A percentile compares a stretch with the other conserved stretches of the same genome.
Evolutionary conservation across 2,888 invertebrate species (phyloP).

Genomic region (Catotricha subobsoleta): DNA sequence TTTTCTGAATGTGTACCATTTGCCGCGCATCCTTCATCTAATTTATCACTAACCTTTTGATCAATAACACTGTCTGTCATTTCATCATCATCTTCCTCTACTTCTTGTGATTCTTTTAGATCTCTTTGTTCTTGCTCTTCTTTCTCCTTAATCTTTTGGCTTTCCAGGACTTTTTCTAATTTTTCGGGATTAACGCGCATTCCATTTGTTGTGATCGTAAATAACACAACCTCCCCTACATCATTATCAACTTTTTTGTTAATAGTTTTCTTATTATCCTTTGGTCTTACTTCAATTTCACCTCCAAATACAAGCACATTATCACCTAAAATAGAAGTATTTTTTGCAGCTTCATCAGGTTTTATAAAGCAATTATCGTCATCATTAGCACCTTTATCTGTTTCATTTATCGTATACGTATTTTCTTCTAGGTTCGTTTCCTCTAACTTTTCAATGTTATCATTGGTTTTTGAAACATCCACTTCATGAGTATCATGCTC

Average conservation of each 20-base stretch:
- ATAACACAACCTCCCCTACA: slow-evolving; percentile 1
- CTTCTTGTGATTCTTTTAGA: background rate
- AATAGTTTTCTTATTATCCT: slow-evolving; percentile 1
- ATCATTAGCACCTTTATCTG: background rate
- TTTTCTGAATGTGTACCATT: background rate
- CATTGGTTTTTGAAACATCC: too few relatives aligned
- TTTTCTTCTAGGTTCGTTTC: background rate
- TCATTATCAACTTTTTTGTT: slow-evolving; percentile 2
- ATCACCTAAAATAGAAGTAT: background rate
- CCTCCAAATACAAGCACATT: background rate
- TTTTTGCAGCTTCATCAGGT: background rate
- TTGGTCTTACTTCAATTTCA: slow-evolving; percentile 3
- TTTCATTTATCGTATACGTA: background rate
- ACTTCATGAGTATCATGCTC: background rate
- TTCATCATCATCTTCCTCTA: background rate
- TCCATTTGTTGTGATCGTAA: slow-evolving; percentile 12
- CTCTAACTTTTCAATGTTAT: too few relatives aligned
- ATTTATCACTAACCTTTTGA: background rate
- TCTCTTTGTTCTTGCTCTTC: background rate
- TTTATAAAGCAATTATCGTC: background rate
- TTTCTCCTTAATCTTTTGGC: slow-evolving; percentile 9
- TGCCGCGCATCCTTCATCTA: background rate
- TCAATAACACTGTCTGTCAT: background rate
- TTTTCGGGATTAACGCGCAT: slow-evolving; percentile 11
- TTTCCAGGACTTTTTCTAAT: background rate